Base-by-base conservation (phyloP, 2,113 vertebrate species). In the Plotosus lineatus region DNA sequence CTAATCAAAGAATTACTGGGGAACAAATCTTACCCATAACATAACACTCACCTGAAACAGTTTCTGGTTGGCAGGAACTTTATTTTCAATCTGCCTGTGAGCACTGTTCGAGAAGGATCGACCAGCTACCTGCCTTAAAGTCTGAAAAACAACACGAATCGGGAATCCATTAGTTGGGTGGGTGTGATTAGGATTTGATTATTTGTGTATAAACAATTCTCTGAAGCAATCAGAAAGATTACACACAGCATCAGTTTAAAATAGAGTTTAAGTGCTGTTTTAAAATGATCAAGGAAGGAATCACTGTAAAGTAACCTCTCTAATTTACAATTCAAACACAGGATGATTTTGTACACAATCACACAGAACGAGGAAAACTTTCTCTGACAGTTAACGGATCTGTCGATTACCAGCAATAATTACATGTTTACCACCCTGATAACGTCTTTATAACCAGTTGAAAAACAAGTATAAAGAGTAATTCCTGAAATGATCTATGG, bases 31-130 rank as follows among this genome's bases (percentile, higher is more conserved):
- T 2, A 69, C 7, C 11, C 5, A 17, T 28, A 7, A 36, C 8
- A 9, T 51, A 65, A 40, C 21, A 82, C 78, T 86, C 91, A 96
- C 95, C 94, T 97, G 96, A 86, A 97, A 97, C 15, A 93, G 10
- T 85, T 94, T 97, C 88, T 97, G 95, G 61, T 93, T 89, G 51
- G 94, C 90, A 65, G 89, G 44, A 79, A 97, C 89, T 87, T 85
- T 94, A 84, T 95, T 96, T 77, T 88, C 83, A 23, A 93, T 0
- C 77, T 91, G 94, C 86, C 92, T 94, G 80, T 90, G 87, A 31
- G 93, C 89, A 72, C 92, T 90, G 87, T 89, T 95, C 79, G 87
- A 91, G 82, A 96, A 81, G 66, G 92, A 92, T 83, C 94, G 90
- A 86, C 83, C 91, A 63, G 92, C 87, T 79, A 96, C 38, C 15